Conservation (phyloP, 23 tunicate genomes). For the Styela plicata region DNA sequence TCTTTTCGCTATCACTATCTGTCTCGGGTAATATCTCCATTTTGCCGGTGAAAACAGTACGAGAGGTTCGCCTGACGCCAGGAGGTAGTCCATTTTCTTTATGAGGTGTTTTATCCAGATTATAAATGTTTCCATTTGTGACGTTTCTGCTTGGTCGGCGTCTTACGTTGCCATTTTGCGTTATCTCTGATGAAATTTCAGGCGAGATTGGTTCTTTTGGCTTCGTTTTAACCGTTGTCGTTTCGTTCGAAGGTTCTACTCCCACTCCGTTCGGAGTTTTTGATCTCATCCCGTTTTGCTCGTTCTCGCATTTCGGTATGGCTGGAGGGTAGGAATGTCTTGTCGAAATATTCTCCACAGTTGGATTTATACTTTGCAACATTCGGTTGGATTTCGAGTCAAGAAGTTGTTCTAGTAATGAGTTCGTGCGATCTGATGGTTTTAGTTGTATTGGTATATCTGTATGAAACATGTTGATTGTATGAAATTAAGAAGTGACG, state of each 20-base stretch:
- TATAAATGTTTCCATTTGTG: neutral
- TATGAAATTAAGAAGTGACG: no score
- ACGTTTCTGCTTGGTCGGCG: neutral
- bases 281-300: neutral
- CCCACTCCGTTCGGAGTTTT: slow-evolving; percentile 15
- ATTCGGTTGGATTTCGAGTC: slow-evolving; percentile 33
- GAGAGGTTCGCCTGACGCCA: slow-evolving; percentile 22
- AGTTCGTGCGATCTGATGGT: slow-evolving; percentile 5
- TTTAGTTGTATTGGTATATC: no score
- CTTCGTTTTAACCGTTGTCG: neutral
- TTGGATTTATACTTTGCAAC: slow-evolving; percentile 32
- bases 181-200: neutral
- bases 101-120: neutral
- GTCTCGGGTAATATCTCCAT: slow-evolving; percentile 43
- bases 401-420: neutral
- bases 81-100: neutral
- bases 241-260: neutral
- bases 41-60: slow-evolving; percentile 36
- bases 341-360: neutral
- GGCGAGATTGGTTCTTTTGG: neutral
- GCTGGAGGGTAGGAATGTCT: neutral
- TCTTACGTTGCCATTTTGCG: neutral
- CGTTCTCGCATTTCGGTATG: neutral
- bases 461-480: no score
- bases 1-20: slow-evolving; percentile 1